Evolutionary conservation across 2,113 vertebrate genomes (phyloP).

Genomic region (Cisticola juncidis): DNA sequence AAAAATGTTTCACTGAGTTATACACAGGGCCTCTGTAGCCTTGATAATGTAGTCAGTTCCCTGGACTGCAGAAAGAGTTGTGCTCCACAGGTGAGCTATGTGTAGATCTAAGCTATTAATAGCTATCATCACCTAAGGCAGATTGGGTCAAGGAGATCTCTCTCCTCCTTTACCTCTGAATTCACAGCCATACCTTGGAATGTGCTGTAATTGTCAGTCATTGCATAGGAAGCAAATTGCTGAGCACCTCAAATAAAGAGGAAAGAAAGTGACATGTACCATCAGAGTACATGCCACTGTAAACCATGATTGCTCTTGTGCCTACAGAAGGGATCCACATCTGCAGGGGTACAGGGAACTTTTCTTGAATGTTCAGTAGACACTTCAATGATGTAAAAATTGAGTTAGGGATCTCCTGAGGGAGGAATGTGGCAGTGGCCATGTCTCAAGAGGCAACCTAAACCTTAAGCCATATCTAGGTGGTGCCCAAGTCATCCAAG

Average conservation of each 20-base stretch:
- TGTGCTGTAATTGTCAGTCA: not conserved
- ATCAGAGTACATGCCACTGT: not conserved
- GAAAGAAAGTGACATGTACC: not conserved
- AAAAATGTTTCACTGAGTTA: not conserved
- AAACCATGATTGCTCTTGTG: not conserved
- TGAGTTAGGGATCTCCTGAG: not conserved
- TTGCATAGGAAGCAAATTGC: not conserved
- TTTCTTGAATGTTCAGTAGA: not conserved
- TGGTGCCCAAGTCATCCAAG: not conserved
- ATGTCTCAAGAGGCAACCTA: not conserved
- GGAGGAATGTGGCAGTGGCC: not conserved
- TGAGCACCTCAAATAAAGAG: not conserved
- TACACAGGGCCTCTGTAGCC: not conserved
- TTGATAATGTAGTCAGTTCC: not conserved
- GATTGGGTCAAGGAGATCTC: not conserved
- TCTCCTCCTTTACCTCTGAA: not conserved
- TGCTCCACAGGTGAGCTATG: not conserved
- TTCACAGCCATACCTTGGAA: not conserved
- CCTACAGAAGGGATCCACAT: not conserved
- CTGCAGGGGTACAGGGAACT: not conserved
- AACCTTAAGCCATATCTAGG: not conserved
- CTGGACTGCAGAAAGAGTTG: not conserved
- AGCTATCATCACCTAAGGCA: not conserved
- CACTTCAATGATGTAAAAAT: not conserved
- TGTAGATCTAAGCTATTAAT: not conserved